Percentiles rank a stretch among this genome's conserved stretches.
Evolutionary conservation across 2,888 invertebrate genomes (phyloP).

Genomic region (Thereva nobilitata): DNA sequence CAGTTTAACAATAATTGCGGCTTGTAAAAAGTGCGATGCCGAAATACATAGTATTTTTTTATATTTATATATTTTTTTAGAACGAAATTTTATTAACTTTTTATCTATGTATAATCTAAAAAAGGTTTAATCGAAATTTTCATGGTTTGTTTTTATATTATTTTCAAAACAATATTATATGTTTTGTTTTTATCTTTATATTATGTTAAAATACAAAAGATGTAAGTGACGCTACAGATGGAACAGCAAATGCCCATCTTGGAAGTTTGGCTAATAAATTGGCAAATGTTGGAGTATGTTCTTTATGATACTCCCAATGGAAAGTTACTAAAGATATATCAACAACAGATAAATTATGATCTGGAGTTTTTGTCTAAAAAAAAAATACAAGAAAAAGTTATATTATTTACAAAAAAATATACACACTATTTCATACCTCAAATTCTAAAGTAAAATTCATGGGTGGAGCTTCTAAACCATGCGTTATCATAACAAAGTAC

Average conservation of each 20-base stretch:
- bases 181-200: neutral
- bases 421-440: constrained; percentile 43
- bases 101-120: neutral
- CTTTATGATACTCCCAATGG: constrained; percentile 50
- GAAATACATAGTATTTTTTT: too few species aligned
- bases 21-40: too few species aligned
- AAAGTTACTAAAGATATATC: constrained; percentile 50
- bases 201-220: constrained; percentile 47
- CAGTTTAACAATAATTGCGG: too few species aligned
- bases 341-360: constrained; percentile 46
- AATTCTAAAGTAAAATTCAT: constrained; percentile 49
- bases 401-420: neutral
- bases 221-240: constrained; percentile 49
- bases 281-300: constrained; percentile 50
- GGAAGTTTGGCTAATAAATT: constrained; percentile 49
- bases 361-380: constrained; percentile 44
- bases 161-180: neutral
- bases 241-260: constrained; percentile 50
- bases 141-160: neutral
- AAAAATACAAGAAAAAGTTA: neutral
- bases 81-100: too few species aligned
- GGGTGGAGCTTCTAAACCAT: constrained; percentile 48
- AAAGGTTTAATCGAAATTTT: neutral
- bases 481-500: constrained; percentile 49
- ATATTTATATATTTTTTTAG: too few species aligned